Percentiles rank a stretch among this genome's conserved stretches.
Evolutionary conservation across 2,888 invertebrate species (phyloP).

Genomic region (Ormia ochracea): DNA sequence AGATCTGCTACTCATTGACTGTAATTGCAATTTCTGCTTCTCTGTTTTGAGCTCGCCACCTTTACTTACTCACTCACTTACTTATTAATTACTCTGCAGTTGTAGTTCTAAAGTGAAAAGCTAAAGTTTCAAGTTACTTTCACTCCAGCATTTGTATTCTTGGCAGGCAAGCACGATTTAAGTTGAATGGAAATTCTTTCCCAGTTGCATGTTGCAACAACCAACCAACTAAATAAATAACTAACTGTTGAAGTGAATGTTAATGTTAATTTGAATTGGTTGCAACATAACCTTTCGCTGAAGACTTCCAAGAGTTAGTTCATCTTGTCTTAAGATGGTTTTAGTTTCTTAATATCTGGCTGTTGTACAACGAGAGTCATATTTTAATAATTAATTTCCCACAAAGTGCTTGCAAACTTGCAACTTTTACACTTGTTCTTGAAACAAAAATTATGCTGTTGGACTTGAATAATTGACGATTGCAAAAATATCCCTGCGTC

Average conservation of each 20-base stretch:
- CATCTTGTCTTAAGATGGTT: not conserved
- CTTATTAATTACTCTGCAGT: not conserved
- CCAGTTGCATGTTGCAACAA: not conserved
- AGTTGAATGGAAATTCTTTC: not conserved
- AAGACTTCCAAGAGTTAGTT: not conserved
- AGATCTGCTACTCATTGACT: slow-evolving; percentile 27
- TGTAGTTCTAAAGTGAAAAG: slow-evolving; percentile 1
- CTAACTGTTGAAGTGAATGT: slow-evolving; percentile 20
- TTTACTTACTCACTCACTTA: slow-evolving; percentile 12
- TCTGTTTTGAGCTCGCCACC: slow-evolving; percentile 17
- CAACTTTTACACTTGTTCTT: slow-evolving; percentile 5
- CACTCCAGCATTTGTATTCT: not conserved
- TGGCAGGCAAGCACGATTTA: not conserved
- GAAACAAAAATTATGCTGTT: not conserved
- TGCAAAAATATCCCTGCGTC: not conserved
- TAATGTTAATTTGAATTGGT: slow-evolving; percentile 44
- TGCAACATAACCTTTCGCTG: slow-evolving; percentile 33
- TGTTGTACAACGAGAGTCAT: not conserved
- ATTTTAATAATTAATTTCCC: slow-evolving; percentile 59
- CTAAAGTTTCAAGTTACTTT: not conserved
- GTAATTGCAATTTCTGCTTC: slow-evolving; percentile 31
- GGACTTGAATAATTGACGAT: not conserved
- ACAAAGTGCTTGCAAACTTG: slow-evolving; percentile 49
- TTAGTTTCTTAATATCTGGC: slow-evolving; percentile 19
- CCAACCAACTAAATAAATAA: not conserved